Percentiles rank a stretch among this genome's conserved stretches.
These are phyloP conservation scores for Gila orcuttii DNA, from an alignment of 2,113 vertebrate species.

Conservation along the genomic window DNA sequence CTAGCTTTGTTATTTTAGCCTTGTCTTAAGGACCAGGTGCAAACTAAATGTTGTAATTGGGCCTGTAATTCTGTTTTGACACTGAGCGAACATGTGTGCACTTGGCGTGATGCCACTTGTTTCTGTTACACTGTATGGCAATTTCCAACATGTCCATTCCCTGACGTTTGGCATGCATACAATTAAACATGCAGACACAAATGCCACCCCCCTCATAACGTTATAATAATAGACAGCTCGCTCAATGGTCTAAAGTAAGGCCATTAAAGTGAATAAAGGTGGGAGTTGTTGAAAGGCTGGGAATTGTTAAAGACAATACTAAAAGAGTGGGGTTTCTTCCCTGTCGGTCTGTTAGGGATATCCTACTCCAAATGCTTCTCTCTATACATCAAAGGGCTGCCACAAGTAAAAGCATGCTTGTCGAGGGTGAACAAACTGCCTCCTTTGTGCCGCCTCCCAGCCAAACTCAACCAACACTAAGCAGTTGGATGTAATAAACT, in stretches of 20 bases:
- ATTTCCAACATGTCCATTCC: slow-evolving; percentile 46
- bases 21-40: slow-evolving; percentile 31
- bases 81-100: background rate
- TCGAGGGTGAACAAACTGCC: slow-evolving; percentile 81
- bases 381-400: slow-evolving; percentile 80
- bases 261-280: slow-evolving; percentile 77
- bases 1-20: background rate
- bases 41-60: background rate
- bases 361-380: slow-evolving; percentile 72
- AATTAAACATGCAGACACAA: slow-evolving; percentile 52
- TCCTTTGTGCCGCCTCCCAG: slow-evolving; percentile 76
- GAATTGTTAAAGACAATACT: slow-evolving; percentile 77
- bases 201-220: slow-evolving; percentile 65
- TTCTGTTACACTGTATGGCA: slow-evolving; percentile 33
- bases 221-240: slow-evolving; percentile 72
- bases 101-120: slow-evolving; percentile 34
- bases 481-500: slow-evolving; percentile 80
- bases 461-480: slow-evolving; percentile 78
- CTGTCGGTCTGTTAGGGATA: slow-evolving; percentile 75
- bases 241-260: slow-evolving; percentile 75
- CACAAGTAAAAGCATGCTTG: slow-evolving; percentile 82
- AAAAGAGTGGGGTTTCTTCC: slow-evolving; percentile 79
- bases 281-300: slow-evolving; percentile 69
- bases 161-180: background rate
- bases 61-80: slow-evolving; percentile 7